Evolutionary conservation across 1,140 invertebrate species (phyloP), one percentile per base, ranked within the genome.

Genomic region (Tetramorium alpestre): DNA sequence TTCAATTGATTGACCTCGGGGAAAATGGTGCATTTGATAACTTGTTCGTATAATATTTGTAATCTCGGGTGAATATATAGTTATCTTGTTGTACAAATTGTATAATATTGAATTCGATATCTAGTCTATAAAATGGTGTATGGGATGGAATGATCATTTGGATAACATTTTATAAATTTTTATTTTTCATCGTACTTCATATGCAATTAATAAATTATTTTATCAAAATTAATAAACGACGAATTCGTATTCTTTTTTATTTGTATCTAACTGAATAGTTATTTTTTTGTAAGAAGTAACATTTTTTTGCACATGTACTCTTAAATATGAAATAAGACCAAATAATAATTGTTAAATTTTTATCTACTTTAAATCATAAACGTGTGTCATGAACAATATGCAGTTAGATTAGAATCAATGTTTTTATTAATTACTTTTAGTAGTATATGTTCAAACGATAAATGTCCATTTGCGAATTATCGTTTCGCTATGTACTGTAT

Each of bases 341-440:
- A 33, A 16, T 5, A 51, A 51, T 2, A 56, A 22, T 73, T 33
- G 10, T 18, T 49, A 4, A 7, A 38, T 47, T 44, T 2, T 38
- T 10, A 16, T 56, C 8, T 28, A 5, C 2, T n/a, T 64, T 10
- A 77, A 62, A 62, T 77, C 7, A 22, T 8, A 10, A 13, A 62
- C 25, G 28, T n/a, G 7, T 8, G 10, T 6, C 58, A 60, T 44
- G 41, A 44, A 13, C 22, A 62, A 77, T 33, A 6, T 13, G 25
- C 16, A 47, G 38, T 77, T 64, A 47, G 16, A 22, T 77, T 62
- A 47, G 18, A 77, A 62, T 10, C 6, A 16, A 33, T 64, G 11
- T 33, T 33, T 11, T n/a, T 16, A 25, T 77, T 33, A 77, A 64
- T 77, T 77, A 49, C 2, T 62, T 77, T 64, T 33, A 33, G 41